These are phyloP conservation scores for Setophaga coronata DNA, from an alignment of 2,113 vertebrate genomes.

Conservation along the genomic window DNA sequence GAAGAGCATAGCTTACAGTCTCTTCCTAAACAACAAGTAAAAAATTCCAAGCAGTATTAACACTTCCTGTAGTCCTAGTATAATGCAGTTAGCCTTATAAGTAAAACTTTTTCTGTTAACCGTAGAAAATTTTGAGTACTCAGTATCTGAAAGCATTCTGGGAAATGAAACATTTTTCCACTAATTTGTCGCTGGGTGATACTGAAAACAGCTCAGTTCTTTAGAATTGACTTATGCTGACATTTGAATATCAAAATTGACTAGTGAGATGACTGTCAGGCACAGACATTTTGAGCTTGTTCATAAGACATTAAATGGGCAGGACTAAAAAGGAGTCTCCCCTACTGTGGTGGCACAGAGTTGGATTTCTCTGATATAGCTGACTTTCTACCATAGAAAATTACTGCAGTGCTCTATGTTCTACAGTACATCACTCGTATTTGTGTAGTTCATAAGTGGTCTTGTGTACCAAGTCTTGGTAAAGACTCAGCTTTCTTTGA, in stretches of 20 bases:
- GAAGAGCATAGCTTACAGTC: not conserved
- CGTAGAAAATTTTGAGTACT: not conserved
- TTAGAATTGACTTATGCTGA: not conserved
- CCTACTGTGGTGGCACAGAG: not conserved
- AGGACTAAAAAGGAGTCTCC: not conserved
- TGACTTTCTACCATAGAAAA: not conserved
- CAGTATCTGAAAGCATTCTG: not conserved
- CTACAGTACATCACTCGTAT: not conserved
- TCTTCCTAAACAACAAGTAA: not conserved
- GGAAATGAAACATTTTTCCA: not conserved
- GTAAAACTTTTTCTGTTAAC: not conserved
- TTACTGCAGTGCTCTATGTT: fast-evolving
- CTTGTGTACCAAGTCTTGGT: fast-evolving
- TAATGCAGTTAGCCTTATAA: not conserved
- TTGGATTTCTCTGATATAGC: not conserved
- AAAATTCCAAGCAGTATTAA: not conserved
- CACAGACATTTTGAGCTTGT: constrained; percentile 12
- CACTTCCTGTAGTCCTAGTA: not conserved
- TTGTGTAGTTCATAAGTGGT: not conserved
- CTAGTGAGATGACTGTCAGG: constrained; percentile 19
- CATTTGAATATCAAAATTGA: not conserved
- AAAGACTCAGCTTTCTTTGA: not conserved
- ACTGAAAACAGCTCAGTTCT: not conserved
- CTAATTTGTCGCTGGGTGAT: not conserved
- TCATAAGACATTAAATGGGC: not conserved